Conservation (phyloP, 2,797 vertebrate genomes). For the Spinibarbus caldwelli region DNA sequence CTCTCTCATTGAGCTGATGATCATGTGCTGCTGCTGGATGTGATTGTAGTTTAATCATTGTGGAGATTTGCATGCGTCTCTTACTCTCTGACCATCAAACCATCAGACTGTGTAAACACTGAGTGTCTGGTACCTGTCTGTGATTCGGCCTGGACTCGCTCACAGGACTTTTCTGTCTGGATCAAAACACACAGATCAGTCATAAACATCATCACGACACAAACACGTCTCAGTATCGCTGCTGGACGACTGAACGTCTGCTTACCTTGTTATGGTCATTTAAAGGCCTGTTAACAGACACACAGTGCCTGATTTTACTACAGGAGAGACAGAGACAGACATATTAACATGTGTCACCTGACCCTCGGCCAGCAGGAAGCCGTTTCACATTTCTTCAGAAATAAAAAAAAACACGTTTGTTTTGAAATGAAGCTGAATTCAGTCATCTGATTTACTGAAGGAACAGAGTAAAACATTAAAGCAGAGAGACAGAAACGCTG, state of each 20-base stretch:
- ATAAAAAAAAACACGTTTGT: neutral
- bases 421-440: neutral
- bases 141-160: conserved; percentile 90
- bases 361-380: no score
- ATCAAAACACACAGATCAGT: conserved; percentile 37
- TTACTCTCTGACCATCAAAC: no score
- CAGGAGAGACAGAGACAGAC: conserved; percentile 61
- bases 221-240: neutral
- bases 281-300: conserved; percentile 97
- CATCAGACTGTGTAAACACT: neutral
- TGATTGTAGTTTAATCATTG: no score
- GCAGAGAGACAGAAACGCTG: conserved; percentile 29
- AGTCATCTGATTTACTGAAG: neutral
- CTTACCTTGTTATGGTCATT: conserved; percentile 94
- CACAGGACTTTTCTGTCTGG: conserved; percentile 83
- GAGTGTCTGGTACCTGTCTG: conserved; percentile 84
- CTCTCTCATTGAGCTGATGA: no score
- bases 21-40: no score
- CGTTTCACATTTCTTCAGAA: neutral
- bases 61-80: no score
- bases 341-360: conserved; percentile 4
- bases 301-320: conserved; percentile 99
- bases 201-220: neutral
- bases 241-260: neutral
- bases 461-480: conserved; percentile 11